Base-by-base conservation (phyloP, 2,113 vertebrate species). In the Forbesichthys agassizii region DNA sequence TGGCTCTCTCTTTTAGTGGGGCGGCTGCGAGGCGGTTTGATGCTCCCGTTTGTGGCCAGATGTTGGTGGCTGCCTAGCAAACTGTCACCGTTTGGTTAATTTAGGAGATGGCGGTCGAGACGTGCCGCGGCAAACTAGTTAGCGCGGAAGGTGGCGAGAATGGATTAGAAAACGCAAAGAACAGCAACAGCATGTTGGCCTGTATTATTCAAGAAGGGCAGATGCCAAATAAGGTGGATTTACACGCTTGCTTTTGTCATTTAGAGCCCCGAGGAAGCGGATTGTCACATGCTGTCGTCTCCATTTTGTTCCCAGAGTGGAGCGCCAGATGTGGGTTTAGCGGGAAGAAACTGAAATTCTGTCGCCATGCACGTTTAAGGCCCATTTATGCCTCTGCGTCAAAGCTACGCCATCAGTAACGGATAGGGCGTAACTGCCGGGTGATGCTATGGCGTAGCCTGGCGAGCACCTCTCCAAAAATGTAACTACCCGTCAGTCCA, bases 11-110 rank as follows among this genome's bases (percentile, higher is more conserved):
- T 88, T 90, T 85, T 81, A 88, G 68, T 51, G 68, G 55, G 49
- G 63, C 65, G 49, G 63, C 65, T 73, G 82, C 77, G 86, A 68
- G 84, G 68, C 77, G 80, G 86, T 83, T 69, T 65, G 79, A 78
- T 59, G 84, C 67, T 69, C 74, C 85, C 81, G 86, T 90, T 88
- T 86, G 85, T 53, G 74, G 81, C 86, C 88, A 90, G 89, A 89
- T 90, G 87, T 83, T 86, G 20, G 53, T 59, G 82, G 78, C 66
- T 48, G 18, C 3, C 75, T 18, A 69, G 71, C 77, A 0, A 85
- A 69, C 75, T 61, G 74, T 77, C 83, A 64, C 58, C 59, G 52
- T 70, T 73, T 84, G 79, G 79, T 92, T 90, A 85, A 84, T 88
- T 90, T 73, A 79, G 60, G 78, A 75, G 77, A 66, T 11, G 74